Conservation (phyloP, 2,888 invertebrate species). For the Eupithecia vulgata region DNA sequence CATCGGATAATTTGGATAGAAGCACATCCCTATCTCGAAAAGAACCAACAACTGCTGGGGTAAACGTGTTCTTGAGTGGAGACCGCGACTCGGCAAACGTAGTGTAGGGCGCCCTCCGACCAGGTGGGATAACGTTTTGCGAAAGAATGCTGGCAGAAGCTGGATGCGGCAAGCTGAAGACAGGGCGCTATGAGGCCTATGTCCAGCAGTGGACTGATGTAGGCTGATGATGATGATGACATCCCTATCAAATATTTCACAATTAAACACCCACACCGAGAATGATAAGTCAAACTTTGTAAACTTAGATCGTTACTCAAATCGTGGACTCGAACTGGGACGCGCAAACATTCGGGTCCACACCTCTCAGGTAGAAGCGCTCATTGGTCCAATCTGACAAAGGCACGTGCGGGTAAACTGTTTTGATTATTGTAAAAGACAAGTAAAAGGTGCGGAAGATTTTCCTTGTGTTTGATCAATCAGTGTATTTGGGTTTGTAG, state of each 20-base stretch:
- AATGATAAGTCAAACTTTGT: constrained; percentile 19
- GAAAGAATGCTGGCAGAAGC: too few species aligned
- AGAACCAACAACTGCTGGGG: too few species aligned
- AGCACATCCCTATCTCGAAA: too few species aligned
- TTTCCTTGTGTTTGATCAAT: constrained; percentile 11
- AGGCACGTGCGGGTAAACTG: constrained; percentile 61
- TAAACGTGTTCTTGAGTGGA: too few species aligned
- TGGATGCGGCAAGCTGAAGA: too few species aligned
- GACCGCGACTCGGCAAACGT: too few species aligned
- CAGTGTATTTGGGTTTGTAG: neutral
- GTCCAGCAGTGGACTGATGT: too few species aligned
- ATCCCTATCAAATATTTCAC: constrained; percentile 9
- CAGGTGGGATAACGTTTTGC: too few species aligned
- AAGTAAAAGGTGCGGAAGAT: constrained; percentile 6
- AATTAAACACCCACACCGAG: neutral
- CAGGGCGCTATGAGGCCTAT: too few species aligned
- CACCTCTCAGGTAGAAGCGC: constrained; percentile 58
- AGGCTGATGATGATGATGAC: too few species aligned
- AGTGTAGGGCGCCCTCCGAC: too few species aligned
- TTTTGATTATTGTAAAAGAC: constrained; percentile 47
- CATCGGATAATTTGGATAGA: too few species aligned
- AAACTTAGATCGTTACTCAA: constrained; percentile 46
- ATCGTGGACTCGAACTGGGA: constrained; percentile 50
- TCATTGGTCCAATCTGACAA: constrained; percentile 74
- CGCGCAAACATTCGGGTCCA: constrained; percentile 69